A percentile compares a stretch with the other conserved stretches of the same genome.
Conservation (phyloP, 2,888 invertebrate species). For the Aphodius sticticus region DNA sequence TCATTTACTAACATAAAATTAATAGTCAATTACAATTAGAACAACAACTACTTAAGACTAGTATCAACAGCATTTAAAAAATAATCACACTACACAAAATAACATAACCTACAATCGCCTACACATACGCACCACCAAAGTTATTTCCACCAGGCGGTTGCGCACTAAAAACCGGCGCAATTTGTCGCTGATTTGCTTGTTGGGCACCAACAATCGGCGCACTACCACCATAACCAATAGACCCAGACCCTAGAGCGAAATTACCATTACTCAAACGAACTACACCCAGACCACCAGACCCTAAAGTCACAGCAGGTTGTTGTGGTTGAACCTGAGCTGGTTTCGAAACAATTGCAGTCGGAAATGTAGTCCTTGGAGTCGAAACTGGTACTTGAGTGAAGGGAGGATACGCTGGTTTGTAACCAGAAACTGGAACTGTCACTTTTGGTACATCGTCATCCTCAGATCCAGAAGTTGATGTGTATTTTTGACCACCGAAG, state of each 20-base stretch:
- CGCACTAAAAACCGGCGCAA: background rate
- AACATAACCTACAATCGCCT: constrained; percentile 24
- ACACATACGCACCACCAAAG: background rate
- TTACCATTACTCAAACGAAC: constrained; percentile 54
- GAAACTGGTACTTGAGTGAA: constrained; percentile 8
- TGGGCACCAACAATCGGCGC: background rate
- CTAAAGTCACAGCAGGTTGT: constrained; percentile 52
- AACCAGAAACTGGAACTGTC: constrained; percentile 19
- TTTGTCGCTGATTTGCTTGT: background rate
- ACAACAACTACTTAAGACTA: constrained; percentile 25
- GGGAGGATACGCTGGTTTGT: constrained; percentile 27
- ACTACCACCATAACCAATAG: constrained; percentile 52
- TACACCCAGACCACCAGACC: constrained; percentile 57
- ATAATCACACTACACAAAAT: constrained; percentile 5
- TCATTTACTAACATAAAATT: constrained; percentile 24
- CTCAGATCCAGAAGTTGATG: constrained; percentile 14
- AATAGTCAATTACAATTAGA: constrained; percentile 24
- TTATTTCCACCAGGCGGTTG: background rate
- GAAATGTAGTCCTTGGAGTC: constrained; percentile 7
- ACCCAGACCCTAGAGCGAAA: constrained; percentile 56
- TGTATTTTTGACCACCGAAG: constrained; percentile 19
- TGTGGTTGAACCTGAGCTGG: constrained; percentile 30
- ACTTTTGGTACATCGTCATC: constrained; percentile 13
- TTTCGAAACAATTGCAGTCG: constrained; percentile 13
- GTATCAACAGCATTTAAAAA: constrained; percentile 6